Evolutionary conservation across 1,140 invertebrate genomes (phyloP).

Genomic region (Oncopeltus fasciatus): DNA sequence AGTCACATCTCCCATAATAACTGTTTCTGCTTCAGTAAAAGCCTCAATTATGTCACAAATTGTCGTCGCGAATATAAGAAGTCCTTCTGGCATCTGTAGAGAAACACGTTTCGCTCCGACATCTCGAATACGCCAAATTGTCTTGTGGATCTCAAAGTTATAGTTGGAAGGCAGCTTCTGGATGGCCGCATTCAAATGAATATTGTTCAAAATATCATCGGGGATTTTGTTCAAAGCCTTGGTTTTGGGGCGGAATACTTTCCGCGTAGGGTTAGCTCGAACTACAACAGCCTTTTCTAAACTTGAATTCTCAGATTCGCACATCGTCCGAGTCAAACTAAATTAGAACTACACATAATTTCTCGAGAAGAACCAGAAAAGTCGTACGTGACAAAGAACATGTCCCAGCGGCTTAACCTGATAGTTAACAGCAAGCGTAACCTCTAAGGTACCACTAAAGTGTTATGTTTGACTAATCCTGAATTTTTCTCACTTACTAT

Average conservation of each 20-base stretch:
- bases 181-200: constrained; percentile 54
- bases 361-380: too few species aligned
- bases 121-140: constrained; percentile 86
- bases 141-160: constrained; percentile 97
- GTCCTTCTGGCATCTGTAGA: constrained; percentile 92
- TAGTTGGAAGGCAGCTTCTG: constrained; percentile 80
- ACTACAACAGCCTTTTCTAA: constrained; percentile 43
- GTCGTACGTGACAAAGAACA: too few species aligned
- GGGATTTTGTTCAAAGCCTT: constrained; percentile 66
- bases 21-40: constrained; percentile 81
- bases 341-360: too few species aligned
- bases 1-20: constrained; percentile 97
- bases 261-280: constrained; percentile 56
- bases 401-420: too few species aligned
- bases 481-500: too few species aligned
- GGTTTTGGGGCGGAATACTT: constrained; percentile 56
- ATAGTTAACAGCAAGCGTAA: too few species aligned
- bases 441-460: too few species aligned
- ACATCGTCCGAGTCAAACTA: too few species aligned
- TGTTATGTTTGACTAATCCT: too few species aligned
- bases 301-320: background rate
- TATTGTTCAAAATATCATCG: constrained; percentile 66
- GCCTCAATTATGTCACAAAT: constrained; percentile 86
- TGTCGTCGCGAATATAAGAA: constrained; percentile 80
- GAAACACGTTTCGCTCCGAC: constrained; percentile 74